These are phyloP conservation scores for Pegoplata infirma DNA, from an alignment of 2,888 invertebrate genomes.

Conservation along the genomic window DNA sequence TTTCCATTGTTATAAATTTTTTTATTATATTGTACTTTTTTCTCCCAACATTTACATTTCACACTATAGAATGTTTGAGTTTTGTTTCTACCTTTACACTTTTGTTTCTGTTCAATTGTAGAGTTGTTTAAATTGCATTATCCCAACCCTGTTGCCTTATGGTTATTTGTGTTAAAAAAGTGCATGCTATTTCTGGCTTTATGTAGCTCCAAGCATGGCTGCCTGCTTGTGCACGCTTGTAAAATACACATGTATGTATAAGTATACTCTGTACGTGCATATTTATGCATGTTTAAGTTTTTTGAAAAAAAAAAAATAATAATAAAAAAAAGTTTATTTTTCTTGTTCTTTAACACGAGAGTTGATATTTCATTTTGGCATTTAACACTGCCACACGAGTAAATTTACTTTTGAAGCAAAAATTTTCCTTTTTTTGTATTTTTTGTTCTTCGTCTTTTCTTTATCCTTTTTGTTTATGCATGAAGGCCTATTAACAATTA, in stretches of 20 bases:
- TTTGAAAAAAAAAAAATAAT: conserved; percentile 1
- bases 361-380: conserved; percentile 55
- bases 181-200: too few species aligned
- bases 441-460: conserved; percentile 8
- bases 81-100: conserved; percentile 19
- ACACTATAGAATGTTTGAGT: conserved; percentile 44
- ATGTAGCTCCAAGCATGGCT: conserved; percentile 13
- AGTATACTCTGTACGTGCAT: conserved; percentile 52
- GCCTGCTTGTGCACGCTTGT: conserved; percentile 28
- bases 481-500: conserved; percentile 59
- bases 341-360: conserved; percentile 48
- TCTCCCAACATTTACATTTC: conserved; percentile 49
- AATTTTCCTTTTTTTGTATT: conserved; percentile 1
- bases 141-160: conserved; percentile 51
- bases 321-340: conserved; percentile 6
- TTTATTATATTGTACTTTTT: too few species aligned
- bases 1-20: conserved; percentile 29
- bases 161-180: background rate
- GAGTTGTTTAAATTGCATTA: conserved; percentile 54
- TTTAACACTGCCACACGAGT: conserved; percentile 39
- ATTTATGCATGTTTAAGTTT: conserved; percentile 56
- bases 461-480: conserved; percentile 48
- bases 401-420: conserved; percentile 32
- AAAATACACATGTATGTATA: too few species aligned
- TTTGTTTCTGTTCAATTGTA: conserved; percentile 53